phyloP scores from a whole-genome alignment of 1,140 invertebrate species.

The Nautilus pompilius region DNA sequence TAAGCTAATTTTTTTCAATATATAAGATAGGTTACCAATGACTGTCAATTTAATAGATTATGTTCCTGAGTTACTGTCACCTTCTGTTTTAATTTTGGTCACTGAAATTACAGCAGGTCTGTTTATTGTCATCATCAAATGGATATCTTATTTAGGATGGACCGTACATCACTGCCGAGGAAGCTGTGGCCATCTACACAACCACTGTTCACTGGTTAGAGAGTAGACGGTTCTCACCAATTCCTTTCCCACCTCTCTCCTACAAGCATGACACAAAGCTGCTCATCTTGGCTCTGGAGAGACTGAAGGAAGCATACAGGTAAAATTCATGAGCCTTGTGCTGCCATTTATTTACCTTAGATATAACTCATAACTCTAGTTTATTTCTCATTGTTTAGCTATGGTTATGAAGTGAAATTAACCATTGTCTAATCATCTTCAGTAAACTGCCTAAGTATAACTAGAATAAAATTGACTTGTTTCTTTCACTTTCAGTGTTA shows the following conservation, averaged over 20 bases:
- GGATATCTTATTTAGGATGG: conserved; percentile 74
- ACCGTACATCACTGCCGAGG: conserved; percentile 98
- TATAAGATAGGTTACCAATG: too few species aligned
- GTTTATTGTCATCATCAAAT: too few species aligned
- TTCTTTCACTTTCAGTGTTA: conserved; percentile 74
- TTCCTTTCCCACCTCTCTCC: conserved; percentile 97
- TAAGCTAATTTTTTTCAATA: too few species aligned
- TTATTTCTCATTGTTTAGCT: not conserved
- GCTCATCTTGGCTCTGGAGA: conserved; percentile 92
- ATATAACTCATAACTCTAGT: not conserved
- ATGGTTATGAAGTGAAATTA: not conserved
- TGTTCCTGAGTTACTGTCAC: too few species aligned
- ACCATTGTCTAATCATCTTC: too few species aligned
- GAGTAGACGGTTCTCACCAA: conserved; percentile 94
- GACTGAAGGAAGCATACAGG: conserved; percentile 96
- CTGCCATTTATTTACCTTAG: not conserved
- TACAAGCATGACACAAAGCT: conserved; percentile 99
- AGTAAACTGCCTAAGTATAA: too few species aligned
- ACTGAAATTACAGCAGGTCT: too few species aligned
- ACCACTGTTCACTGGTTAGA: conserved; percentile 99
- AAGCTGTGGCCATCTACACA: conserved; percentile 99
- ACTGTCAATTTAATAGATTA: too few species aligned
- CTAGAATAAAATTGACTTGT: not conserved
- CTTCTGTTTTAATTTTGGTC: too few species aligned
- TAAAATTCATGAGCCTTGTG: conserved; percentile 21